Evolutionary conservation across 2,888 invertebrate species (phyloP).

Genomic region (Caenorhabditis angaria): DNA sequence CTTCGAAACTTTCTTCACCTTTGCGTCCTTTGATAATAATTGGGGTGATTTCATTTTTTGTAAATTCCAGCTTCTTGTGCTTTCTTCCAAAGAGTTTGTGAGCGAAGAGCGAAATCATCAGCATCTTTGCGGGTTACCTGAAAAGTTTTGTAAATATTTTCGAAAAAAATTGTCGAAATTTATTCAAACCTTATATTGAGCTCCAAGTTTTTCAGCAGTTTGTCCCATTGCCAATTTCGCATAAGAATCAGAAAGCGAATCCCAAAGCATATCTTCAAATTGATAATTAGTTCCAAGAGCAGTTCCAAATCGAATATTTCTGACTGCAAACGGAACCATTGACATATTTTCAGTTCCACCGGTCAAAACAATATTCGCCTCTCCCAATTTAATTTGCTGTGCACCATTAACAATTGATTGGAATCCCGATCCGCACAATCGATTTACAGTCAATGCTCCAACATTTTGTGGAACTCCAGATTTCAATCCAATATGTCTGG

Average conservation of each 20-base stretch:
- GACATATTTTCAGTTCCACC: conserved; percentile 91
- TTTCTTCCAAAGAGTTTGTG: conserved; percentile 85
- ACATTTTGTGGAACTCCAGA: conserved; percentile 85
- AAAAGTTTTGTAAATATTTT: conserved; percentile 68
- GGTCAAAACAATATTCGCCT: conserved; percentile 54
- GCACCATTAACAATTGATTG: conserved; percentile 84
- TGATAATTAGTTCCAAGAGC: conserved; percentile 80
- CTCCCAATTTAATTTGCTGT: conserved; percentile 54
- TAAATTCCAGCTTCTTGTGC: conserved; percentile 89
- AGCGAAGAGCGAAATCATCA: conserved; percentile 85
- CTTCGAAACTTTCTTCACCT: conserved; percentile 80
- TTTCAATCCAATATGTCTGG: conserved; percentile 85
- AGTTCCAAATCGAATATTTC: conserved; percentile 88
- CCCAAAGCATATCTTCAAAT: conserved; percentile 92
- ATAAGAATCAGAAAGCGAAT: conserved; percentile 85
- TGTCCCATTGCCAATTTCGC: conserved; percentile 93
- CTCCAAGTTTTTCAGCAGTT: conserved; percentile 92
- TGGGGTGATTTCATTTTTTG: conserved; percentile 87
- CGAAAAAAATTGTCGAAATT: conserved; percentile 45
- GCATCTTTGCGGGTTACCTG: conserved; percentile 82
- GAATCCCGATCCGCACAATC: conserved; percentile 96
- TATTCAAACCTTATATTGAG: conserved; percentile 78
- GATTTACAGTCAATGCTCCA: conserved; percentile 88
- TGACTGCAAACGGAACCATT: conserved; percentile 82
- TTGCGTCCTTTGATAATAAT: conserved; percentile 81